Conservation (phyloP, 92 coral and sea anemone species). For the Siderastrea siderea region DNA sequence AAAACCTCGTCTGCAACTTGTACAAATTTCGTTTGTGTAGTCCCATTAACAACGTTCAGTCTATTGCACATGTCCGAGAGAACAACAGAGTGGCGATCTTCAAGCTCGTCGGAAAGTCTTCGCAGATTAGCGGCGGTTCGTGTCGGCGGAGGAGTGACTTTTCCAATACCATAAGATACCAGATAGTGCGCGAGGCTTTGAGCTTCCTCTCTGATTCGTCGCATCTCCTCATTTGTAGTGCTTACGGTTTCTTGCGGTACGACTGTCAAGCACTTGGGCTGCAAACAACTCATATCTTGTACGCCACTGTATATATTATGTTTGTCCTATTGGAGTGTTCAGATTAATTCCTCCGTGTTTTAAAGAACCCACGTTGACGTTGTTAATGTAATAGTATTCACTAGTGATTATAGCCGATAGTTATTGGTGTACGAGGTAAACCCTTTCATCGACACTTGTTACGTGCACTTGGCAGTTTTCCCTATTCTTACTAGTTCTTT, state of each 20-base stretch:
- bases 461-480: conserved; percentile 28
- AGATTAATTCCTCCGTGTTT: no score
- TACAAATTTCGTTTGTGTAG: conserved; percentile 82
- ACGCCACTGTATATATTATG: background rate
- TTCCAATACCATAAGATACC: conserved; percentile 79
- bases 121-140: conserved; percentile 78
- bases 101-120: conserved; percentile 86
- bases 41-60: conserved; percentile 69
- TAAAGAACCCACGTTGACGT: no score
- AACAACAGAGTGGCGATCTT: conserved; percentile 73
- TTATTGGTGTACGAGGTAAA: conserved; percentile 21
- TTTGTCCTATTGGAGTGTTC: background rate
- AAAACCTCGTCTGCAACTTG: conserved; percentile 95
- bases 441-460: conserved; percentile 46
- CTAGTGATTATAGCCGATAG: background rate
- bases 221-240: conserved; percentile 14
- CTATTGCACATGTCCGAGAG: conserved; percentile 82
- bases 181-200: conserved; percentile 76
- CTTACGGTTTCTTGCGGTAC: conserved; percentile 6
- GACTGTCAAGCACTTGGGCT: background rate
- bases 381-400: background rate
- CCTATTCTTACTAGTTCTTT: conserved; percentile 35
- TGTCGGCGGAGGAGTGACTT: conserved; percentile 58
- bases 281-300: conserved; percentile 22
- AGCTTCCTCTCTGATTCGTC: conserved; percentile 50